Evolutionary conservation across 2,797 vertebrate genomes (phyloP), one percentile per base, ranked within the genome.

Genomic region (Coendou prehensilis): DNA sequence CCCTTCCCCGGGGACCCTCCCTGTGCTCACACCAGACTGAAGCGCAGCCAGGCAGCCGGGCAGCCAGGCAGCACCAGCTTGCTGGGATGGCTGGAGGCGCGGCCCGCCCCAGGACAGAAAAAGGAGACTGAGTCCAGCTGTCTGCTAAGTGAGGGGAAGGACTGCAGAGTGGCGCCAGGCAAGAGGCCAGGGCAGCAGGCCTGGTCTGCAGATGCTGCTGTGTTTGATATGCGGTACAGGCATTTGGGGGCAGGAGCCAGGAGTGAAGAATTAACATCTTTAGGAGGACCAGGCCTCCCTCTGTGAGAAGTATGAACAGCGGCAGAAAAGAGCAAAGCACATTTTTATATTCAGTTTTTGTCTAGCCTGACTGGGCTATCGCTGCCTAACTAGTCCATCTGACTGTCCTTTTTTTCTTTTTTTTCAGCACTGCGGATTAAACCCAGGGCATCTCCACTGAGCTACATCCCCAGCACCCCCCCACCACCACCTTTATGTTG

Each of bases 1-100:
- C 0, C 18, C 3, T 45, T 56, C 13, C 80, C 90, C 22, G 4
- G 59, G 10, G 11, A 15, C 28, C 97, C 93, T 97, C 97, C 98
- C 97, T 83, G 87, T 6, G 64, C 88, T 96, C 97, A 75, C 54
- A 64, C 91, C 80, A 98, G 97, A 89, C 90, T 22, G 73, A 76
- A 8, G 73, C 84, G 85, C 91, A 92, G 91, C 88, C 94, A 95
- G 96, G 50, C 4, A 91, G 85, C 73, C 64, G 79, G 95, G 98
- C 97, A 97, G 96, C 50, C 93, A 98, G 94, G 96, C 67, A 37
- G n/a, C 8, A 96, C 98, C 50, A 4, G 97, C 97, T 96, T 96
- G 97, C 89, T 88, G 75, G 87, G 50, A 93, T 45, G 33, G 95
- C 59, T 71, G 95, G 87, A 4, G 95, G 83, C 54, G 0, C 10